Base-by-base conservation (phyloP, 1,140 invertebrate species). In the Diabrotica undecimpunctata region DNA sequence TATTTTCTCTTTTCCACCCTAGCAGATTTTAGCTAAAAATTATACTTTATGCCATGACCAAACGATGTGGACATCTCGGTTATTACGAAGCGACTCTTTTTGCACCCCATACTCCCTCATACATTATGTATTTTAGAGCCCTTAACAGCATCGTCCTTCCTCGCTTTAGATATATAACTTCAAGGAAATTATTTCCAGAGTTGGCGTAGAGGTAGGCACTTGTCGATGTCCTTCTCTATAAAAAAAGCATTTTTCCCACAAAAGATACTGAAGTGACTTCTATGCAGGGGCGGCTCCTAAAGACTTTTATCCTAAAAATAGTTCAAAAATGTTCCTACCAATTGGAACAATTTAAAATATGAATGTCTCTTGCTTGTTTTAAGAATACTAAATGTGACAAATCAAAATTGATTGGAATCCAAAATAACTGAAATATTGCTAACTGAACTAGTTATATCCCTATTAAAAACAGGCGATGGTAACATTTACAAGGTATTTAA, bases 21-120 rank as follows among this genome's bases (percentile, higher is more conserved):
- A 73, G 62, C 70, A 66, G 64, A 41, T 67, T 69, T 61, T 61
- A 66, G 68, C 70, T 71, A 72, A 74, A 74, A 74, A 74, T 74
- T 72, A 74, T 74, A 71, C 69, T 65, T 71, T 64, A 56, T 64
- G 69, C 68, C 69, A 72, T 74, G 73, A 74, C 73, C 73, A 66
- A 64, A 66, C 67, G 69, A 70, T 54, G 14, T 65, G 61, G 61
- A 62, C 61, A 74, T 68, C 66, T 70, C 66, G 51, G 64, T 71
- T 72, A 66, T 71, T 64, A 65, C 55, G 46, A 59, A 52, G n/a
- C 54, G 65, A 51, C 61, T 60, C 37, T 66, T 46, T 61, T 61
- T 55, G 50, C 61, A 51, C 61, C 58, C 64, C 61, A 41, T 51
- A 61, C 63, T 52, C 14, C 50, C 65, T 74, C 63, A 72, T 74